phyloP scores from a whole-genome alignment of 2,797 vertebrate genomes.

The Molossus molossus region DNA sequence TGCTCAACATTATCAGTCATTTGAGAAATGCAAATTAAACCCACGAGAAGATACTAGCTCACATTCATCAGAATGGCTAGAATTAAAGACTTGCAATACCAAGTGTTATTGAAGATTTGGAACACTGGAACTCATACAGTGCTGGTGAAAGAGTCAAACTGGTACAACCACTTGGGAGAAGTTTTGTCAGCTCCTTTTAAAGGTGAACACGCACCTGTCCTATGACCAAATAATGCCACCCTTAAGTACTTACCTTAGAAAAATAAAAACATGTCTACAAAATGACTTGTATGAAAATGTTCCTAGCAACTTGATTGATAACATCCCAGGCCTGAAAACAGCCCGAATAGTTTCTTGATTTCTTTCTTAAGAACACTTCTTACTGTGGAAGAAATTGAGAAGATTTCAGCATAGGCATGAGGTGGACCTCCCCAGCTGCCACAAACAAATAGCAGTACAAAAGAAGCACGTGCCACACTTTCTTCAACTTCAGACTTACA shows the following conservation, averaged over 20 bases:
- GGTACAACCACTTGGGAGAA: background rate
- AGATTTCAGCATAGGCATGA: background rate
- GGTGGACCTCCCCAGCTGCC: background rate
- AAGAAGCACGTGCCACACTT: background rate
- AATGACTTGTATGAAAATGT: background rate
- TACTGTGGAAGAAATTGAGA: background rate
- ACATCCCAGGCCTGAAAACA: background rate
- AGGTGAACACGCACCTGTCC: background rate
- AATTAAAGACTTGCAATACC: background rate
- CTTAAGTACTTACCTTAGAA: background rate
- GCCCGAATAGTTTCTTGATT: background rate
- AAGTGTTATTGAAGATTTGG: background rate
- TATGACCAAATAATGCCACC: background rate
- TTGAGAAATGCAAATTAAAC: background rate
- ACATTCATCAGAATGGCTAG: background rate
- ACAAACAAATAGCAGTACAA: background rate
- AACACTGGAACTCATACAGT: background rate
- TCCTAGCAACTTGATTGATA: background rate
- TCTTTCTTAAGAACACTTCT: constrained; percentile 18
- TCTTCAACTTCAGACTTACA: background rate
- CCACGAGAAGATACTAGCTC: background rate
- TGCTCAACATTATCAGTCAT: background rate
- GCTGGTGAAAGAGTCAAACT: background rate
- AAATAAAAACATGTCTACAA: background rate
- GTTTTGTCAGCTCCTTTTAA: background rate